Conservation (phyloP, 2,113 vertebrate species). For the Conger conger region DNA sequence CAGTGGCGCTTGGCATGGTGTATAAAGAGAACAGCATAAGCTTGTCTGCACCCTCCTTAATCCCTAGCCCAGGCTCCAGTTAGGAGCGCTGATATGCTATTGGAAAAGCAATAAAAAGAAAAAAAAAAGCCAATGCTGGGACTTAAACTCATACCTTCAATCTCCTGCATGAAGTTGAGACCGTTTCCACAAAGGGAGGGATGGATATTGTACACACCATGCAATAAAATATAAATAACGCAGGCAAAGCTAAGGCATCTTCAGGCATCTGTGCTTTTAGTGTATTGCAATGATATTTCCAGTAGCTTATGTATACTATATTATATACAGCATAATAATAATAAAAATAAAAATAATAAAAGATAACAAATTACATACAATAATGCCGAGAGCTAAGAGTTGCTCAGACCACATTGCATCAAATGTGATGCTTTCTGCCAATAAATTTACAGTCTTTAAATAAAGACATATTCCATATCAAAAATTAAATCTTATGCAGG, state of each 20-base stretch:
- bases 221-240: slow-evolving; percentile 13
- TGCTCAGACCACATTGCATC: slow-evolving; percentile 48
- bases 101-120: no score
- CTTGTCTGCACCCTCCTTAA: no score
- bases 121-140: not conserved
- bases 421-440: slow-evolving; percentile 46
- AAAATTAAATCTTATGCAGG: slow-evolving; percentile 49
- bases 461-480: slow-evolving; percentile 55
- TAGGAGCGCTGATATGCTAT: no score
- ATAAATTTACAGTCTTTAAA: slow-evolving; percentile 47
- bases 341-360: slow-evolving; percentile 1
- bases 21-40: no score
- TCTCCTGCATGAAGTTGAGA: not conserved
- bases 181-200: not conserved
- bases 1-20: no score
- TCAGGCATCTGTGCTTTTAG: slow-evolving; percentile 1
- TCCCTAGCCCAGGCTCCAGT: not conserved
- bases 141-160: not conserved
- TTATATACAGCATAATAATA: slow-evolving; percentile 36
- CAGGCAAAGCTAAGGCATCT: slow-evolving; percentile 14
- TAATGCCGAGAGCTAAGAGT: slow-evolving; percentile 49
- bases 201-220: not conserved
- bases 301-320: slow-evolving; percentile 13
- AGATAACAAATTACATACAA: slow-evolving; percentile 53
- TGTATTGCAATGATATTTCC: slow-evolving; percentile 8